Evolutionary conservation across 1,140 invertebrate species (phyloP).

Genomic region (Pectinophora gossypiella): DNA sequence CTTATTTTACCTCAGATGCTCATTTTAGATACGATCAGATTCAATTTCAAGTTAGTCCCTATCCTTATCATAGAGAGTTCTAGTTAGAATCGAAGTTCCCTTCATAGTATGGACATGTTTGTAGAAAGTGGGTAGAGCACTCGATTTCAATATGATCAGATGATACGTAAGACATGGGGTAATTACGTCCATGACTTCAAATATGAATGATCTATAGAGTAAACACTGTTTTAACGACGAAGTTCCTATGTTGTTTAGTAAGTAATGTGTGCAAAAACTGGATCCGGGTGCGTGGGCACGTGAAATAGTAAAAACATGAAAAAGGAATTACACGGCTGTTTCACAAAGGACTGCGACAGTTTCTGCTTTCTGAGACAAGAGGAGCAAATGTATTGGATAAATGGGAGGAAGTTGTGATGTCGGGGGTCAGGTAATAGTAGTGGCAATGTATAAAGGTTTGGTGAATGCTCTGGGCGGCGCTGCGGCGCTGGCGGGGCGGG

Average conservation of each 20-base stretch:
- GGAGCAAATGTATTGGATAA: neutral
- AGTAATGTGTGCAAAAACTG: neutral
- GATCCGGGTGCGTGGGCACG: neutral
- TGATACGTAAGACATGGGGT: too few relatives aligned
- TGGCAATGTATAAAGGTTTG: slow-evolving; percentile 43
- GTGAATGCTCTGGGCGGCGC: slow-evolving; percentile 14
- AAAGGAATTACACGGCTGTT: neutral
- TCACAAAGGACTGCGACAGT: neutral
- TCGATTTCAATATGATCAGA: too few relatives aligned
- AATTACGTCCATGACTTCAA: too few relatives aligned
- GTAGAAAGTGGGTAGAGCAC: too few relatives aligned
- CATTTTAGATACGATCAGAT: too few relatives aligned
- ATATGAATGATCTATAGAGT: too few relatives aligned
- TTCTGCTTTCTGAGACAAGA: neutral
- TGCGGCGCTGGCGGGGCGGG: slow-evolving; percentile 19
- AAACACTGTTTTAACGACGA: neutral
- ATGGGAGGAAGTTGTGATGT: neutral
- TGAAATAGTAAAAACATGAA: neutral
- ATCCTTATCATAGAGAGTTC: too few relatives aligned
- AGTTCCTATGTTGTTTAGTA: neutral
- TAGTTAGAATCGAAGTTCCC: too few relatives aligned
- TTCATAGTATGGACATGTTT: too few relatives aligned
- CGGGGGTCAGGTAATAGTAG: neutral
- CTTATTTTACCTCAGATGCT: too few relatives aligned
- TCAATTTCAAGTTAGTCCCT: too few relatives aligned